A percentile compares a stretch with the other conserved stretches of the same genome.
Evolutionary conservation across 2,888 invertebrate species (phyloP).

Genomic region (Sisyra terminalis): DNA sequence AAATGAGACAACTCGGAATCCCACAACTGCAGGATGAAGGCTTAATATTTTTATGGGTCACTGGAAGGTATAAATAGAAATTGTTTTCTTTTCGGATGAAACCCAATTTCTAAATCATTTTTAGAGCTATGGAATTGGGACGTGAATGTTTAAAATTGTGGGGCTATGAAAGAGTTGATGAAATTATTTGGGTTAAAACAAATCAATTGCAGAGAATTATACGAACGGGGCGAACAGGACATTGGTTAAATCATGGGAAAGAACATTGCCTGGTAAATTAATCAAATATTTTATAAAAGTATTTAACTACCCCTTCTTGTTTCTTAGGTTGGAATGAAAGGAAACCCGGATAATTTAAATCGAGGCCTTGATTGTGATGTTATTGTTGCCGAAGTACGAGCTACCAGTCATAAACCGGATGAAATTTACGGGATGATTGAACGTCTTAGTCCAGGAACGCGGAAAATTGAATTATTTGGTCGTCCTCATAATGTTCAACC

Average conservation of each 20-base stretch:
- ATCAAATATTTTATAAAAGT: background rate
- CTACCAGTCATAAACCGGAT: constrained; percentile 96
- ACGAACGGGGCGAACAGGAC: constrained; percentile 90
- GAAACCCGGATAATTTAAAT: constrained; percentile 78
- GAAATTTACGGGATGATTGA: constrained; percentile 98
- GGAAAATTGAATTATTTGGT: constrained; percentile 94
- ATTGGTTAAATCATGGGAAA: constrained; percentile 98
- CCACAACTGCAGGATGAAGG: constrained; percentile 92
- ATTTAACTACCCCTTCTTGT: constrained; percentile 4
- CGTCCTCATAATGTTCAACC: constrained; percentile 95
- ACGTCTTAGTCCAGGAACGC: constrained; percentile 85
- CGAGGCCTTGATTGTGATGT: constrained; percentile 94
- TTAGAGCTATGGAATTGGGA: constrained; percentile 89
- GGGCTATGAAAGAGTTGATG: constrained; percentile 95
- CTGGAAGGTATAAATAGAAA: constrained; percentile 48
- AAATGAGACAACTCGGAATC: constrained; percentile 90
- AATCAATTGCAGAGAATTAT: constrained; percentile 96
- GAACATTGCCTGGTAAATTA: constrained; percentile 73
- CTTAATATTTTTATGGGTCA: constrained; percentile 94
- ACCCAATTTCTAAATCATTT: constrained; percentile 10
- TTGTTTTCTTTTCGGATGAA: background rate
- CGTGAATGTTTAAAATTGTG: constrained; percentile 89
- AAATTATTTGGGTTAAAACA: constrained; percentile 98
- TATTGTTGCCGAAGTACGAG: constrained; percentile 94
- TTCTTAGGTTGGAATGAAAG: constrained; percentile 79